Percentiles rank a stretch among this genome's conserved stretches.
phyloP scores from a whole-genome alignment of 2,797 vertebrate species.

The Myripristis murdjan region DNA sequence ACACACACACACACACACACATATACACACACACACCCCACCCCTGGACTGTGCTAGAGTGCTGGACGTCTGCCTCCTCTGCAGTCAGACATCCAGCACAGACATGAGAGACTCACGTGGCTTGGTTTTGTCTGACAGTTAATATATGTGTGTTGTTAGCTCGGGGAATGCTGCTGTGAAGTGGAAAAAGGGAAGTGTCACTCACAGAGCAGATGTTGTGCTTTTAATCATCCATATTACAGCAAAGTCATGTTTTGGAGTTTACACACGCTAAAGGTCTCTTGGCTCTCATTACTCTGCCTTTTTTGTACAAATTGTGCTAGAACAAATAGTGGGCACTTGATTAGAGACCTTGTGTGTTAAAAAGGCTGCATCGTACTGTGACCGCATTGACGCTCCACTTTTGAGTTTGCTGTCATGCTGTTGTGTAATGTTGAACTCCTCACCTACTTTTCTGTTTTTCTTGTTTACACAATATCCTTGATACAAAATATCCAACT shows the following conservation, averaged over 20 bases:
- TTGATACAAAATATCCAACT: too few relatives aligned
- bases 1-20: too few relatives aligned
- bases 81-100: too few relatives aligned
- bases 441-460: too few relatives aligned
- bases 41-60: not conserved
- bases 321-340: not conserved
- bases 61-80: constrained; percentile 15
- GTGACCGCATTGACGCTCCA: too few relatives aligned
- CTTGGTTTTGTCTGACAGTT: constrained; percentile 46
- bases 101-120: constrained; percentile 42
- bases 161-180: constrained; percentile 68
- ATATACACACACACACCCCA: too few relatives aligned
- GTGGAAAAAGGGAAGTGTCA: constrained; percentile 48
- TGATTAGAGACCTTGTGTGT: too few relatives aligned
- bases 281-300: constrained; percentile 14
- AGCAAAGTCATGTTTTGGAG: constrained; percentile 36
- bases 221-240: constrained; percentile 53
- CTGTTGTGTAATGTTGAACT: too few relatives aligned
- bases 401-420: too few relatives aligned
- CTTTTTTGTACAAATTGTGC: not conserved
- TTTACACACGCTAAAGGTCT: not conserved
- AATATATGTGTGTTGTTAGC: constrained; percentile 59
- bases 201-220: constrained; percentile 58
- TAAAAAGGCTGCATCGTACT: too few relatives aligned
- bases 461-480: too few relatives aligned